These are phyloP conservation scores for Lepidotrigona ventralis DNA, from an alignment of 1,140 invertebrate species.

Conservation along the genomic window DNA sequence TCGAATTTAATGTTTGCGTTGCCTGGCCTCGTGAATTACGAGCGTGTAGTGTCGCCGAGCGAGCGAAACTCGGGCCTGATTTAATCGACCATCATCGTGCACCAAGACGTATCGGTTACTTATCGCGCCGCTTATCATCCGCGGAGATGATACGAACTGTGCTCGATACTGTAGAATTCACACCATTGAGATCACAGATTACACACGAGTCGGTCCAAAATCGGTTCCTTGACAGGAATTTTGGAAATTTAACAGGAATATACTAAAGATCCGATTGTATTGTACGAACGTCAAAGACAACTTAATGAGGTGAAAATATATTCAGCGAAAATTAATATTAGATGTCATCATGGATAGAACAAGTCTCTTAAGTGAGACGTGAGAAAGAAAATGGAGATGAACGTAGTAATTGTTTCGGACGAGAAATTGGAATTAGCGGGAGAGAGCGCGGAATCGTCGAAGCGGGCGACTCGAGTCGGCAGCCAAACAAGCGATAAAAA, in stretches of 20 bases:
- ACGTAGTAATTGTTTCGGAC: slow-evolving; percentile 9
- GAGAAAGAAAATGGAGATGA: not conserved
- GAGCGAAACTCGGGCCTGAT: slow-evolving; percentile 46
- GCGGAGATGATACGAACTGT: not conserved
- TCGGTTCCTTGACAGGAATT: not conserved
- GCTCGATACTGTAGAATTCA: not conserved
- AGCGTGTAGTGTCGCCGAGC: slow-evolving; percentile 51
- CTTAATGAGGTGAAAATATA: no score
- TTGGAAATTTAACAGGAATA: not conserved
- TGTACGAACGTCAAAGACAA: no score
- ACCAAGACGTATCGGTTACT: not conserved
- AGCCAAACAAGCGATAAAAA: slow-evolving; percentile 80
- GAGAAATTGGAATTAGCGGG: not conserved
- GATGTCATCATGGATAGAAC: not conserved
- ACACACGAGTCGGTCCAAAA: not conserved
- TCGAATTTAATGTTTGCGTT: slow-evolving; percentile 34
- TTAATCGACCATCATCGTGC: slow-evolving; percentile 41
- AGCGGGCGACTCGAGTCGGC: slow-evolving; percentile 54
- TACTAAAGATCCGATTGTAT: not conserved
- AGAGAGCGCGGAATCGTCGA: slow-evolving; percentile 34
- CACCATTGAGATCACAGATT: not conserved
- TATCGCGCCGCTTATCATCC: not conserved
- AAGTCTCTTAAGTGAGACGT: not conserved
- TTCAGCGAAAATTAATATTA: no score
- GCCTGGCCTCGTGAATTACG: slow-evolving; percentile 50